A percentile compares a stretch with the other conserved stretches of the same genome.
These are phyloP conservation scores for Paedocypris micromegethes DNA, from an alignment of 2,797 vertebrate genomes.

Conservation along the genomic window DNA sequence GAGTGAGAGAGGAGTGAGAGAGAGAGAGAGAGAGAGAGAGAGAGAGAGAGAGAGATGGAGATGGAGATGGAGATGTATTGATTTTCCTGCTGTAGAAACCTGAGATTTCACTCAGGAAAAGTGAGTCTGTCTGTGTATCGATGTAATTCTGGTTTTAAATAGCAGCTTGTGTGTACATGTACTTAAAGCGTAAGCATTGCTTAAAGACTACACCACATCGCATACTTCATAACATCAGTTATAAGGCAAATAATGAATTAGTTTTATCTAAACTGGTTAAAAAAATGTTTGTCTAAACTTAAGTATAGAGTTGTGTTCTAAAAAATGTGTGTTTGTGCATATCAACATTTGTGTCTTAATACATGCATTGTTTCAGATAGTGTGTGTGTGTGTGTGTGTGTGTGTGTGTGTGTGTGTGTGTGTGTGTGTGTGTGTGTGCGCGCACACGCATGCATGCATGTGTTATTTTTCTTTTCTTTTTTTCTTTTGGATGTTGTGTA, in stretches of 20 bases:
- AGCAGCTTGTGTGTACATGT: slow-evolving; percentile 22
- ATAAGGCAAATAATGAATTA: no score
- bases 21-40: no score
- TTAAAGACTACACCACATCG: neutral
- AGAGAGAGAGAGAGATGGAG: no score
- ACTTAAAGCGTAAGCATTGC: neutral
- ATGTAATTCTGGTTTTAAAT: slow-evolving; percentile 38
- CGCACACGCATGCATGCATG: neutral
- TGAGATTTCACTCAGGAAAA: slow-evolving; percentile 44
- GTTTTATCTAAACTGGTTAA: slow-evolving; percentile 15
- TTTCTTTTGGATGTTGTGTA: no score
- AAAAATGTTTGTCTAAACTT: slow-evolving; percentile 22
- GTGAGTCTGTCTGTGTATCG: slow-evolving; percentile 37
- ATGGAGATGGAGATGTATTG: slow-evolving; percentile 62
- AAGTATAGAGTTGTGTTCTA: no score
- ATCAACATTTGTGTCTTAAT: neutral
- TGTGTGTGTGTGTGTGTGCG: slow-evolving; percentile 39
- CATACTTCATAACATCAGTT: neutral
- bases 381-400: slow-evolving; percentile 28
- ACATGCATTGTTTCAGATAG: no score
- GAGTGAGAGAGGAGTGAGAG: slow-evolving; percentile 34
- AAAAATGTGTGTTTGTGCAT: slow-evolving; percentile 30
- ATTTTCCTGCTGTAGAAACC: slow-evolving; percentile 44
- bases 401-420: slow-evolving; percentile 32
- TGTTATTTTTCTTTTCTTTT: no score